Conservation (phyloP, 2,113 vertebrate genomes). For the Osmerus eperlanus region DNA sequence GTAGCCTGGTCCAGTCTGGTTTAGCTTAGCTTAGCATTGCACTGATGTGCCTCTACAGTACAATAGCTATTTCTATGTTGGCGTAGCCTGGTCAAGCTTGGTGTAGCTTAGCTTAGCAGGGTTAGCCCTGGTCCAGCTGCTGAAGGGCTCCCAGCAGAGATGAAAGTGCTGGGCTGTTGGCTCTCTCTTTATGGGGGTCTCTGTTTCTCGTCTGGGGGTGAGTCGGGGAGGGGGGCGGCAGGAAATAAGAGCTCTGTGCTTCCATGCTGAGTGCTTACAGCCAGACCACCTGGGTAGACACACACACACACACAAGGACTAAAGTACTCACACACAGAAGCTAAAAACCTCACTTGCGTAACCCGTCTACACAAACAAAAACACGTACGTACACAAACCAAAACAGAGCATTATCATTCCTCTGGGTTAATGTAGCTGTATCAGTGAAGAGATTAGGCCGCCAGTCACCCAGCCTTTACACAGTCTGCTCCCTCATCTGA, state of each 20-base stretch:
- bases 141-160: background rate
- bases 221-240: background rate
- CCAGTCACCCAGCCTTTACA: slow-evolving; percentile 58
- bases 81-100: too few species aligned
- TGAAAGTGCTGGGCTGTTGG: background rate
- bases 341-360: background rate
- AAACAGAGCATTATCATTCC: slow-evolving; percentile 64
- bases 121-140: too few species aligned
- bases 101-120: too few species aligned
- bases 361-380: slow-evolving; percentile 50
- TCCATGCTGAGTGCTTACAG: background rate
- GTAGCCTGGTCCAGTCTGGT: too few species aligned
- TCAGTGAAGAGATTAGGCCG: slow-evolving; percentile 49
- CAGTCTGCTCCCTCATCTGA: slow-evolving; percentile 56
- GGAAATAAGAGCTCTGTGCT: background rate
- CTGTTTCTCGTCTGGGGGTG: too few species aligned
- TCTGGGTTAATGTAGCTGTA: slow-evolving; percentile 47
- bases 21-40: too few species aligned
- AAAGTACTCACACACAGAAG: background rate
- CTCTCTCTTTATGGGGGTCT: background rate
- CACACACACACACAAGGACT: slow-evolving; percentile 22
- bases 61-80: too few species aligned
- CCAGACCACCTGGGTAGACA: background rate
- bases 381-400: slow-evolving; percentile 30
- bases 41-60: too few species aligned